Evolutionary conservation across 2,797 vertebrate species (phyloP).

Genomic region (Acridotheres tristis): DNA sequence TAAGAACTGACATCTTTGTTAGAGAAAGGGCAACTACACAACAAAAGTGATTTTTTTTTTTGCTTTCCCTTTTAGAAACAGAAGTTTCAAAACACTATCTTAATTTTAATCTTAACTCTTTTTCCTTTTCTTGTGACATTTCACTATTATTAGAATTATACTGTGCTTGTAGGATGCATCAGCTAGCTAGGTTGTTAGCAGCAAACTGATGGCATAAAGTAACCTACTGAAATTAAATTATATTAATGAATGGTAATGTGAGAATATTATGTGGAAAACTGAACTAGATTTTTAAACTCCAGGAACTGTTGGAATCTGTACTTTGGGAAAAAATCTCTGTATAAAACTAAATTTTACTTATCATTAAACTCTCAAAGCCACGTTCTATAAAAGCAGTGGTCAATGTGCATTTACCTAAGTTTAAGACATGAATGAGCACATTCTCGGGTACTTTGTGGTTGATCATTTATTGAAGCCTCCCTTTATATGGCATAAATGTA

Average conservation of each 20-base stretch:
- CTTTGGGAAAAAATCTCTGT: not conserved
- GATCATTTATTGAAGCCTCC: not conserved
- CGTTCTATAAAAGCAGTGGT: not conserved
- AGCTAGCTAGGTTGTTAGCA: not conserved
- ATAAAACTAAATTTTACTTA: not conserved
- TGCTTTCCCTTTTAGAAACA: not conserved
- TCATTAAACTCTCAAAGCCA: not conserved
- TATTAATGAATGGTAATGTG: not conserved
- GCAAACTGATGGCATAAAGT: not conserved
- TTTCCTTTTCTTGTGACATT: not conserved
- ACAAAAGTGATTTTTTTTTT: not conserved
- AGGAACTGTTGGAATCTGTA: not conserved
- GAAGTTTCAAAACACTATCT: not conserved
- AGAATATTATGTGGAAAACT: not conserved
- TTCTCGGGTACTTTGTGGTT: not conserved
- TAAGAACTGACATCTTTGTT: not conserved
- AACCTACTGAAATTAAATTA: not conserved
- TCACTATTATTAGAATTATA: not conserved
- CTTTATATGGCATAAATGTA: not conserved
- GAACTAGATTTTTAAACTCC: not conserved
- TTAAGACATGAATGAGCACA: not conserved
- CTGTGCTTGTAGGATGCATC: not conserved
- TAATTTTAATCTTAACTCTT: not conserved
- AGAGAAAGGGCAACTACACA: not conserved
- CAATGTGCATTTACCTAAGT: not conserved